A percentile compares a stretch with the other conserved stretches of the same genome.
These are phyloP conservation scores for Venusia cambrica DNA, from an alignment of 2,888 invertebrate genomes.

Conservation along the genomic window DNA sequence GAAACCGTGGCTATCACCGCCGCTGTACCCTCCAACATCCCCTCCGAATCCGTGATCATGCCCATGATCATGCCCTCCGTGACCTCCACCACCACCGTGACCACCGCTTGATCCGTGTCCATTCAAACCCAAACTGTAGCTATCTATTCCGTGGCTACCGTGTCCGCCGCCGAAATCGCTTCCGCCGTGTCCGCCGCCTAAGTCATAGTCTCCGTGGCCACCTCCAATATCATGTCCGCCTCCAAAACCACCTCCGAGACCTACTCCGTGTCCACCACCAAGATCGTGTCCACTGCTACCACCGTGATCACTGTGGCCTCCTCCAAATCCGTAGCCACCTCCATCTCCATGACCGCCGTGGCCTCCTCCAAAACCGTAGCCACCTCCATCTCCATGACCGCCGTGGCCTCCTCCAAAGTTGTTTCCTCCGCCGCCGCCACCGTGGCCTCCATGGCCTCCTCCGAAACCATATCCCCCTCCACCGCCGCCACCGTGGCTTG, in stretches of 20 bases:
- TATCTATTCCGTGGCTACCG: constrained; percentile 69
- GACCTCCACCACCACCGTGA: constrained; percentile 37
- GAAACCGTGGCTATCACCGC: constrained; percentile 37
- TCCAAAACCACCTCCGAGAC: constrained; percentile 31
- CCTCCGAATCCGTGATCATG: too few species aligned
- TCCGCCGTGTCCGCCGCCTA: constrained; percentile 32
- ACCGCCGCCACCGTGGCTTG: constrained; percentile 32
- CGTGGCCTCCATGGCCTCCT: constrained; percentile 38
- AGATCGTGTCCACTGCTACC: constrained; percentile 30
- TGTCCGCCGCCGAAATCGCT: constrained; percentile 46
- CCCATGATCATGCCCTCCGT: constrained; percentile 42
- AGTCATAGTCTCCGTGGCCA: constrained; percentile 33
- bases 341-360: constrained; percentile 38
- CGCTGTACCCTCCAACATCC: too few species aligned
- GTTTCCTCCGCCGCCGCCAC: constrained; percentile 29
- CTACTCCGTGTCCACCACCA: constrained; percentile 38
- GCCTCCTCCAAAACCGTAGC: constrained; percentile 36
- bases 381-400: constrained; percentile 40
- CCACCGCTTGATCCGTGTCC: constrained; percentile 34
- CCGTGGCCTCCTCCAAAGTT: constrained; percentile 35
- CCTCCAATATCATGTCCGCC: constrained; percentile 39
- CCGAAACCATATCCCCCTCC: constrained; percentile 35
- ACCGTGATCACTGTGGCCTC: constrained; percentile 36
- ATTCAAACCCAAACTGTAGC: too few species aligned
- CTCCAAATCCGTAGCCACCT: constrained; percentile 46